phyloP scores from a whole-genome alignment of 2,888 invertebrate species.

The Calameuta pallipes region DNA sequence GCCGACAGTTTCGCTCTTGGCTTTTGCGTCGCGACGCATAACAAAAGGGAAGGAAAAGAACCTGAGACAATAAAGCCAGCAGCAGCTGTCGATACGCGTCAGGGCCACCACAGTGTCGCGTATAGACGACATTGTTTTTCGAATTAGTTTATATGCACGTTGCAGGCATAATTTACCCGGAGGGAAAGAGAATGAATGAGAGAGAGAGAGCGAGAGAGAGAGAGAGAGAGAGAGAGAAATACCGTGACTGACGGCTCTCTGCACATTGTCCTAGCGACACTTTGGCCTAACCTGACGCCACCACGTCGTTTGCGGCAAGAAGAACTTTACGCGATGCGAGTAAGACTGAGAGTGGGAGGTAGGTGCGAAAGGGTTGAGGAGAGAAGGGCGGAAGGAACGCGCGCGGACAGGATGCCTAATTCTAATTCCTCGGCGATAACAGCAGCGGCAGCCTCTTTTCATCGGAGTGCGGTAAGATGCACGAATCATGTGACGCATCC shows the following conservation, averaged over 20 bases:
- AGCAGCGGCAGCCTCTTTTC: no score
- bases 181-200: not conserved
- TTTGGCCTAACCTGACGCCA: not conserved
- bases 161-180: slow-evolving; percentile 13
- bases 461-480: no score
- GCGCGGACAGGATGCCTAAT: not conserved
- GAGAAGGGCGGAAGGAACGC: not conserved
- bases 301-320: not conserved
- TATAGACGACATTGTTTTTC: slow-evolving; percentile 38
- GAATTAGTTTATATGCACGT: slow-evolving; percentile 20
- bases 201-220: no score
- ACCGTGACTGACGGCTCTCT: not conserved
- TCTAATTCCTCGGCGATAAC: no score
- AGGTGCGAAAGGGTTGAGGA: not conserved
- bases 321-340: not conserved
- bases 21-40: not conserved
- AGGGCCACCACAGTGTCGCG: slow-evolving; percentile 32
- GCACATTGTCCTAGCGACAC: not conserved
- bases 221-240: not conserved
- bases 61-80: slow-evolving; percentile 25
- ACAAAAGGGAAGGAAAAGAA: slow-evolving; percentile 12
- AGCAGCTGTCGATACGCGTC: slow-evolving; percentile 40
- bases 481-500: no score
- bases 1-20: not conserved
- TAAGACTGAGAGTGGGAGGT: not conserved